Evolutionary conservation across 2,797 vertebrate species (phyloP).

Genomic region (Taeniopygia guttata): DNA sequence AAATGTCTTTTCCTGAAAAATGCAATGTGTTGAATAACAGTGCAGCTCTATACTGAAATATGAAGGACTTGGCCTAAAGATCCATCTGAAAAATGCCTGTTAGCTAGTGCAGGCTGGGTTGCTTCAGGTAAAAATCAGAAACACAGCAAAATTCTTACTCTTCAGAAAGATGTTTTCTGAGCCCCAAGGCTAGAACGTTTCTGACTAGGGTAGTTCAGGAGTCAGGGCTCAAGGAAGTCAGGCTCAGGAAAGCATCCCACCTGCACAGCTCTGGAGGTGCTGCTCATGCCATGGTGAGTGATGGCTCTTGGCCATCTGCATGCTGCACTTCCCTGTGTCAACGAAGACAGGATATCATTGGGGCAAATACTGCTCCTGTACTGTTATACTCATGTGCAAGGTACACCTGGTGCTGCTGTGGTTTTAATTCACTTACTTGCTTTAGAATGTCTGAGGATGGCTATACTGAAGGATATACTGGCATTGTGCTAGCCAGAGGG

Average conservation of each 20-base stretch:
- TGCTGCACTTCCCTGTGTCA: neutral
- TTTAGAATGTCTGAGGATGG: neutral
- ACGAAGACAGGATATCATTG: fast-evolving
- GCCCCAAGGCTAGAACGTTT: neutral
- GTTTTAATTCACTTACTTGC: neutral
- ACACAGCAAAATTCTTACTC: neutral
- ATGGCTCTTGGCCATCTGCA: fast-evolving
- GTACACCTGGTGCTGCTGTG: neutral
- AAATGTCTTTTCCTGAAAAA: neutral
- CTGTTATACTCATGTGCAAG: neutral
- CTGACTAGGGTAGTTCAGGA: neutral
- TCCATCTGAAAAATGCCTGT: neutral
- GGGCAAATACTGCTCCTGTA: neutral
- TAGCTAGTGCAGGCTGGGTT: neutral
- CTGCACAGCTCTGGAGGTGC: neutral
- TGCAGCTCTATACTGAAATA: neutral
- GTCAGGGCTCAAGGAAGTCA: neutral
- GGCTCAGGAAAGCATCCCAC: neutral
- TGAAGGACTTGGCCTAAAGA: neutral
- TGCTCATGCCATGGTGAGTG: fast-evolving
- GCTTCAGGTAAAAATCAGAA: neutral
- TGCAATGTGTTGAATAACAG: neutral
- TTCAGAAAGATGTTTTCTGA: neutral
- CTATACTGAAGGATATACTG: neutral
- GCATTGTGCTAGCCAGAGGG: neutral